Conservation (phyloP, 2,888 invertebrate species). For the Bembecia ichneumoniformis region DNA sequence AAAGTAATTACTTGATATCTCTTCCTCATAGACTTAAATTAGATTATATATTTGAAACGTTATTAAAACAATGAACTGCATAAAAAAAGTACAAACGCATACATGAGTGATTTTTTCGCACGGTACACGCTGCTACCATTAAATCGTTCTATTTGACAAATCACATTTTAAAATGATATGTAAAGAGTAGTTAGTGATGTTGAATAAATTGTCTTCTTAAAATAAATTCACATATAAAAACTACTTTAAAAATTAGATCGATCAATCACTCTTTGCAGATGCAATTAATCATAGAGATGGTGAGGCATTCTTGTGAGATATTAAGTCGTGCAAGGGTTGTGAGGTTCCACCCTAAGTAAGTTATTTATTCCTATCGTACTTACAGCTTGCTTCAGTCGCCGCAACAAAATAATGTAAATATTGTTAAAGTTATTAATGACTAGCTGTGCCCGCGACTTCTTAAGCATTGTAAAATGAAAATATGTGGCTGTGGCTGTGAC, state of each 20-base stretch:
- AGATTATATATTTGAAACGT: too few species aligned
- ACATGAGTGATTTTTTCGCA: slow-evolving; percentile 28
- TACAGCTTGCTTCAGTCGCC: neutral
- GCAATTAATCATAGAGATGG: slow-evolving; percentile 61
- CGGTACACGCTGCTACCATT: slow-evolving; percentile 24
- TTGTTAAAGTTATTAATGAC: neutral
- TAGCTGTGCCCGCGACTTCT: too few species aligned
- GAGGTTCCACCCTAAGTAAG: slow-evolving; percentile 10
- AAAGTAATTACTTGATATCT: too few species aligned
- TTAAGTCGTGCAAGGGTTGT: slow-evolving; percentile 36
- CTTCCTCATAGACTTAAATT: too few species aligned
- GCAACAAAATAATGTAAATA: neutral
- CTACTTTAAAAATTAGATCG: slow-evolving; percentile 33
- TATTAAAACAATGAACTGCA: too few species aligned
- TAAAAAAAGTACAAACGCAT: too few species aligned
- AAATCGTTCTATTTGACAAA: slow-evolving; percentile 46
- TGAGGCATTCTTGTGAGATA: slow-evolving; percentile 26
- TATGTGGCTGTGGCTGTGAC: too few species aligned
- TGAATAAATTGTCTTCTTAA: slow-evolving; percentile 30
- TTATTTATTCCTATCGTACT: neutral
- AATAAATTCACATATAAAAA: slow-evolving; percentile 20
- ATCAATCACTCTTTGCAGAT: slow-evolving; percentile 48
- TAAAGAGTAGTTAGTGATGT: slow-evolving; percentile 30
- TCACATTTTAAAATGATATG: slow-evolving; percentile 51
- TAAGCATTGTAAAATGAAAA: too few species aligned